A percentile compares a stretch with the other conserved stretches of the same genome.
Conservation (phyloP, 2,113 vertebrate species). For the Leptobrachium leishanense region DNA sequence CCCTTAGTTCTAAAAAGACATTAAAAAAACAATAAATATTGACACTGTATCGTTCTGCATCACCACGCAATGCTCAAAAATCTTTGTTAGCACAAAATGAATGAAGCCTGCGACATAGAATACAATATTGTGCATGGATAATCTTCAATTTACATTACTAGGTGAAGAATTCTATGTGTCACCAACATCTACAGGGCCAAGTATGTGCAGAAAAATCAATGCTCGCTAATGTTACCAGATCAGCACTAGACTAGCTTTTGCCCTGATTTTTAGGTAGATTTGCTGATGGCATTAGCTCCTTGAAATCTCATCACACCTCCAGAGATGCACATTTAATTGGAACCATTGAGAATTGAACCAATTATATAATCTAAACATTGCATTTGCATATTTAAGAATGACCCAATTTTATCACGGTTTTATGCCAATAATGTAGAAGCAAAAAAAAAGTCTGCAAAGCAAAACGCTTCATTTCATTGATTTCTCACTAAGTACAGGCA, state of each 20-base stretch:
- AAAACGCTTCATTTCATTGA: neutral
- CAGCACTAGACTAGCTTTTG: constrained; percentile 16
- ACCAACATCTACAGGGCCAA: neutral
- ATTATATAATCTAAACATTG: constrained; percentile 16
- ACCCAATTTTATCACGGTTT: neutral
- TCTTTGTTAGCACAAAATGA: constrained; percentile 35
- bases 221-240: constrained; percentile 21
- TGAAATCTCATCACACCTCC: constrained; percentile 12
- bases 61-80: constrained; percentile 32
- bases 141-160: constrained; percentile 15
- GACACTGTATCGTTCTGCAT: constrained; percentile 34
- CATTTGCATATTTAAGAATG: constrained; percentile 15
- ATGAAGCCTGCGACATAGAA: constrained; percentile 12
- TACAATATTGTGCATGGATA: constrained; percentile 26
- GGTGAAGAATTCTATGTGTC: constrained; percentile 19
- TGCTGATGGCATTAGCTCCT: constrained; percentile 25
- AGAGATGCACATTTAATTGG: constrained; percentile 23
- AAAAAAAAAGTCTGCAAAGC: neutral
- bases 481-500: neutral
- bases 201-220: constrained; percentile 35
- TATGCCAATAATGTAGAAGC: neutral
- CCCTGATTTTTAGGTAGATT: constrained; percentile 1
- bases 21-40: constrained; percentile 39
- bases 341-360: constrained; percentile 28
- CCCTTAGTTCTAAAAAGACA: constrained; percentile 32